Evolutionary conservation across 2,888 invertebrate species (phyloP).

Genomic region (Ametastegia equiseti): DNA sequence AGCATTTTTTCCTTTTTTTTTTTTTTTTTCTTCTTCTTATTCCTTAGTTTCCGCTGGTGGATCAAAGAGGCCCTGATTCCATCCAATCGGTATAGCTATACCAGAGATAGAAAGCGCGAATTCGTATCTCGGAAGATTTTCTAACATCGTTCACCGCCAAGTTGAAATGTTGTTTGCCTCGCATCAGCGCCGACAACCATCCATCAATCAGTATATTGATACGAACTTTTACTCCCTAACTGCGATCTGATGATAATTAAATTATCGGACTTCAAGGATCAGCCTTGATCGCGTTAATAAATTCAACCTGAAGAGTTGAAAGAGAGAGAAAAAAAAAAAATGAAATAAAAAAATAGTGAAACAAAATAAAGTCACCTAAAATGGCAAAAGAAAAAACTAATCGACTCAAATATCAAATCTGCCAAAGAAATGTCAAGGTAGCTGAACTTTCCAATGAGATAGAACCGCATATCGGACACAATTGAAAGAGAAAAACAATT

Average conservation of each 20-base stretch:
- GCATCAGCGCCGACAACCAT: neutral
- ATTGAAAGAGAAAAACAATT: conserved; percentile 43
- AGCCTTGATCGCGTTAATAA: neutral
- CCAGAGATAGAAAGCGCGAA: neutral
- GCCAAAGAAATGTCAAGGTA: conserved; percentile 29
- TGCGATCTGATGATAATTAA: neutral
- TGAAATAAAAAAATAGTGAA: neutral
- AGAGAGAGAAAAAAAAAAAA: neutral
- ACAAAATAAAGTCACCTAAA: neutral
- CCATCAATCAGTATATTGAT: neutral
- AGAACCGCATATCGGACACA: conserved; percentile 42
- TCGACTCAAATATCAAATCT: neutral
- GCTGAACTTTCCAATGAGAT: conserved; percentile 15
- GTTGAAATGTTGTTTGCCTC: conserved; percentile 1
- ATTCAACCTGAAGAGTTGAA: neutral
- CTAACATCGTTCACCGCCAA: neutral
- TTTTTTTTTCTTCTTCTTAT: neutral
- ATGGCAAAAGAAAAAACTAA: no score
- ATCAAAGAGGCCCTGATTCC: neutral
- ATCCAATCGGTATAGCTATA: neutral
- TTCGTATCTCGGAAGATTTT: neutral
- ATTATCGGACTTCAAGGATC: neutral
- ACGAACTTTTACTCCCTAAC: neutral
- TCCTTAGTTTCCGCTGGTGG: neutral
- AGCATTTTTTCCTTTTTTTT: neutral